Evolutionary conservation across 2,888 invertebrate species (phyloP), one percentile per base, ranked within the genome.

Genomic region (Brachynemurus nebulosus): DNA sequence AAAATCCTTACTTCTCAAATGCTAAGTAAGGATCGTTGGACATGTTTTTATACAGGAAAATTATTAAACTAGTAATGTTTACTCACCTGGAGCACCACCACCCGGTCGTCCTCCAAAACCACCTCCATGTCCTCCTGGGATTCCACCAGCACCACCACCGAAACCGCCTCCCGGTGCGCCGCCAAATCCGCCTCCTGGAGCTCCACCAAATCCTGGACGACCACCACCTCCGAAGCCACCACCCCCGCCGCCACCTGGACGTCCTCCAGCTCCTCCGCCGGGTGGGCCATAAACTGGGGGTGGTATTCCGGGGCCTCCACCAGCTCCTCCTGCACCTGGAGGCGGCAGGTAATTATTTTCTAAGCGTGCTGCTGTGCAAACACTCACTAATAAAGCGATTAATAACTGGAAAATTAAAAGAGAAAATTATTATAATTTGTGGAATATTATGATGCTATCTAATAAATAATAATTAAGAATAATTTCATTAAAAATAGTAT

Each of bases 41-140:
- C n/a, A n/a, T n/a, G n/a, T n/a, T n/a, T n/a, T n/a, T n/a, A n/a
- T n/a, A n/a, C n/a, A n/a, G n/a, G n/a, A n/a, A n/a, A n/a, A n/a
- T n/a, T n/a, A n/a, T n/a, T n/a, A n/a, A n/a, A n/a, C n/a, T n/a
- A n/a, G n/a, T n/a, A n/a, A n/a, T n/a, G n/a, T n/a, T n/a, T n/a
- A n/a, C n/a, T n/a, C 49, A n/a, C 47, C 48, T 44, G 30, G 45
- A 17, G 37, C 37, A 19, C 18, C 33, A 2, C 18, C 18, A 18
- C 8, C 12, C 8, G 16, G 19, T 40, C 46, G 46, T 17, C 47
- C 50, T n/a, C 48, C 48, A 42, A 35, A 46, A 17, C 49, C 50
- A 6, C 40, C 40, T 8, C 40, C 40, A 14, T 17, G 16, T 7
- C 42, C 30, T 9, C 30, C 5, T 21, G 25, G 16, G 6, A 14